Base-by-base conservation (phyloP, 2,888 invertebrate genomes). In the Synanthedon formicaeformis region DNA sequence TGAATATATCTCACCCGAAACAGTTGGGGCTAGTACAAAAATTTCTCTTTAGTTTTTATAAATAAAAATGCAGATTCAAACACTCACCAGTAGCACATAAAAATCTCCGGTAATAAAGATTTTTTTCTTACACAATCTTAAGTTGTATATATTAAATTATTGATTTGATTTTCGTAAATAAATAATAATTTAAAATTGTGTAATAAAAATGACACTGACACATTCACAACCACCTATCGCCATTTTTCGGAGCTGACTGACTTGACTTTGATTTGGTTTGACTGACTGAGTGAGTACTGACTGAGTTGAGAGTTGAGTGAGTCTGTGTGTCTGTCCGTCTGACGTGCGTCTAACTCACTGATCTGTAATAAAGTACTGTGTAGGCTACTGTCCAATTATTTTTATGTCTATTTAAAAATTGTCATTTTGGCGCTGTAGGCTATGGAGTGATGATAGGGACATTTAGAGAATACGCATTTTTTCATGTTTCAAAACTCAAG, bases 201-300 rank as follows among this genome's bases (percentile, higher is more conserved):
- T 71, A 74, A 69, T 65, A 51, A 67, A 64, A 65, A 54, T 57
- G 53, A 52, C 57, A 54, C 65, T 69, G 66, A 74, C 75, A 75
- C 74, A 75, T 71, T 73, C 54, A 48, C 52, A 1, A 41, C 53
- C 41, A 45, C 56, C 59, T 56, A 65, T 69, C 69, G 67, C 75
- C 81, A 82, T 84, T 74, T 80, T 78, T 65, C 64, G 67, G 61
- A 34, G 34, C 34, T 8, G 34, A 34, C 34, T 34, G 34, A 27
- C 18, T 3, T n/a, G n/a, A n/a, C n/a, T n/a, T n/a, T n/a, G n/a
- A 4, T 0, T 59, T 64, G 69, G 62, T 60, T 60, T 60, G 58
- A 53, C 61, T 60, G 58, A 53, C 54, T 53, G 53, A 16, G 16
- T 16, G 16, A 16, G n/a, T n/a, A n/a, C 61, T 60, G 58, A 53